Base-by-base conservation (phyloP, 2,888 invertebrate species). In the Agonum fuliginosum region DNA sequence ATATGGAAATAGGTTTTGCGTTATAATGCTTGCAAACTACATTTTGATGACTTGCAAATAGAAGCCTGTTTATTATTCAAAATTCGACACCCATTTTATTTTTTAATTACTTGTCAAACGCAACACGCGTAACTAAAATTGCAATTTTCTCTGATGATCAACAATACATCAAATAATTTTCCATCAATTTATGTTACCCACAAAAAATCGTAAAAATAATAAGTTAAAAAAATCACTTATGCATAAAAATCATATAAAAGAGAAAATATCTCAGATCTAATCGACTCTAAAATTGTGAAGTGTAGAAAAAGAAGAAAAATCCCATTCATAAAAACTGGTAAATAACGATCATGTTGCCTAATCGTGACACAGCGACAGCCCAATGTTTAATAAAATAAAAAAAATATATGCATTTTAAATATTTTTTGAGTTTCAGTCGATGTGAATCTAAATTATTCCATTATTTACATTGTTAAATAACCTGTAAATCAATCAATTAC, bases 21-120 rank as follows among this genome's bases (percentile, higher is more conserved):
- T 12, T 46, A 10, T 46, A 46, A 46, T 10, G 8, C 46, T 12
- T 43, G 14, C 5, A 43, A 14, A 43, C n/a, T 43, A 43, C 43
- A 43, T 12, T 12, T 43, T 43, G 14, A 43, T 43, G 43, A 43
- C 43, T 43, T 43, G 43, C 43, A 14, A 43, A 43, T 43, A 43
- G 5, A 1, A 14, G 43, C 43, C n/a, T n/a, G n/a, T n/a, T n/a
- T 8, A 37, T 37, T 65, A 65, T 34, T 65, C n/a, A 65, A 17
- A 65, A 65, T 65, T 65, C 34, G 34, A 30, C 17, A 65, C 14
- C 65, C 65, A 37, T 65, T 37, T 65, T 65, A 19, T 65, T 65
- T 17, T 37, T 34, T 65, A 65, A 65, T 65, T 65, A 34, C 12
- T 34, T 34, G 30, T 34, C 65, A 65, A 24, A 65, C 6, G 34